Evolutionary conservation across 2,888 invertebrate genomes (phyloP), one percentile per base, ranked within the genome.

Genomic region (Polietes domitor): DNA sequence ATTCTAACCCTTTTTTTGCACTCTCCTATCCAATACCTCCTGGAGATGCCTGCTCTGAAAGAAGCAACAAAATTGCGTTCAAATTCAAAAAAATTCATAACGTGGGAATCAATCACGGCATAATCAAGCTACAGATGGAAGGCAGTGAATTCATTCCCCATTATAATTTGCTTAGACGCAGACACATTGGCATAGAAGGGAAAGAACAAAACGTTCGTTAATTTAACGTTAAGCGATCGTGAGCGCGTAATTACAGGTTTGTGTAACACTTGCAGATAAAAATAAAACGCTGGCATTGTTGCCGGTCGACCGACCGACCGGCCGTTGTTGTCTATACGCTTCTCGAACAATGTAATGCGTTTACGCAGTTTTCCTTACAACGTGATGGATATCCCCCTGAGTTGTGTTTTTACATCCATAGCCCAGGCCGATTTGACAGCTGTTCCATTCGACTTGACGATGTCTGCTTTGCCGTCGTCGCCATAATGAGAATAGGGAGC

Each of bases 81-180:
- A n/a, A n/a, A n/a, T n/a, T 77, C 58, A 76, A 72, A 47, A 55
- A 72, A 53, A 65, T 68, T 68, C 74, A 75, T 80, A 87, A 87
- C 86, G 88, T 87, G 88, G 76, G 87, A 88, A 87, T 87, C 87
- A 86, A 87, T 86, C 85, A 86, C 77, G 63, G 85, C 87, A 88
- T 87, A 55, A 86, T 85, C 79, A 83, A 79, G 24, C 55, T 68
- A 37, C 65, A 83, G 72, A 86, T 86, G 81, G 80, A 28, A 21
- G 43, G 19, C 28, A 63, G 85, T 65, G 26, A 58, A 86, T 79
- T 84, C 68, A 86, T 86, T 77, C 58, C 80, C 82, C 65, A 71
- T 80, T 74, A 72, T 76, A 53, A 77, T 70, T 79, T 70, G 70
- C 58, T 55, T 77, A 70, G 73, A 58, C 21, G 19, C 68, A 77